phyloP scores from a whole-genome alignment of 1,140 invertebrate genomes.

The Lepeophtheirus salmonis region DNA sequence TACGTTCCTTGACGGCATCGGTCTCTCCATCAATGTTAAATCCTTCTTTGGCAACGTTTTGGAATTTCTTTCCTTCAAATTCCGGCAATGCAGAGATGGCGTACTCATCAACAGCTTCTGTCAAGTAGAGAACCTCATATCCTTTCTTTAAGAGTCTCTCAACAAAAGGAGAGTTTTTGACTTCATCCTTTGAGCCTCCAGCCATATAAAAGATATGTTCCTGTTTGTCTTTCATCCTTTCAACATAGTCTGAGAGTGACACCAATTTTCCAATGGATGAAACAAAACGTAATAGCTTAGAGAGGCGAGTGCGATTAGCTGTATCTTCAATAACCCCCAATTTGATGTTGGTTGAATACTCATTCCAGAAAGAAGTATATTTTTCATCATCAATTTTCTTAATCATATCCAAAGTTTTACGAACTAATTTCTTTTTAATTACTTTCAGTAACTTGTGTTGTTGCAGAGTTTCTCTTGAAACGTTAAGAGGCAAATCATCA shows the following conservation, averaged over 20 bases:
- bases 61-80: slow-evolving; percentile 98
- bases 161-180: slow-evolving; percentile 82
- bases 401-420: slow-evolving; percentile 93
- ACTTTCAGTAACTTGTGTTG: slow-evolving; percentile 97
- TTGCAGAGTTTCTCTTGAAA: slow-evolving; percentile 83
- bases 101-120: slow-evolving; percentile 96
- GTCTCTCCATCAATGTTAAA: slow-evolving; percentile 57
- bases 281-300: slow-evolving; percentile 79
- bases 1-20: slow-evolving; percentile 56
- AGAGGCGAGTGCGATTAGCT: slow-evolving; percentile 77
- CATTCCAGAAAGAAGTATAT: slow-evolving; percentile 92
- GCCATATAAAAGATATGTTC: slow-evolving; percentile 92
- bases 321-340: slow-evolving; percentile 94
- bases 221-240: slow-evolving; percentile 93
- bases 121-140: slow-evolving; percentile 86
- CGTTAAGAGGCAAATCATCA: slow-evolving; percentile 96
- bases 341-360: slow-evolving; percentile 93
- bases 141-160: slow-evolving; percentile 80
- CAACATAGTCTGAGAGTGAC: slow-evolving; percentile 69
- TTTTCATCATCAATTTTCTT: slow-evolving; percentile 85
- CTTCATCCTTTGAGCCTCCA: slow-evolving; percentile 62
- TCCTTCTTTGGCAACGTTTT: slow-evolving; percentile 98
- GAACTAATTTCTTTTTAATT: slow-evolving; percentile 94
- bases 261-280: slow-evolving; percentile 58
- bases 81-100: slow-evolving; percentile 90